Evolutionary conservation across 2,888 invertebrate species (phyloP).

Genomic region (Sisyra terminalis): DNA sequence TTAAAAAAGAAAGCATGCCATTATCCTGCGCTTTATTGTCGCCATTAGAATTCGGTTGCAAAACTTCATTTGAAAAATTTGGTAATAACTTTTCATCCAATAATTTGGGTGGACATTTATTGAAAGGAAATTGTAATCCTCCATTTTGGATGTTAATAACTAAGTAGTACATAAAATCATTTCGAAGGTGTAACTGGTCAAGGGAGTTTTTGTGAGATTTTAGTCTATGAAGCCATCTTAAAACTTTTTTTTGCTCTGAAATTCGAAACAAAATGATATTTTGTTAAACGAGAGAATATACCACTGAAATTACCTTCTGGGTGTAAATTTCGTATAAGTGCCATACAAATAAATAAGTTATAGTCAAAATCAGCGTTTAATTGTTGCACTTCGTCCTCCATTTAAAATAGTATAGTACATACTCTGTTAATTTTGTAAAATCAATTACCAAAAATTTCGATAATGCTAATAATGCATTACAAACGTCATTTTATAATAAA

Average conservation of each 20-base stretch:
- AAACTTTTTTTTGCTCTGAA: conserved; percentile 28
- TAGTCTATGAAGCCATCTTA: conserved; percentile 33
- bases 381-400: conserved; percentile 26
- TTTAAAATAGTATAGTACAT: conserved; percentile 15
- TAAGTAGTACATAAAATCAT: conserved; percentile 35
- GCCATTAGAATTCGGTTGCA: neutral
- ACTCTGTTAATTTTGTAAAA: neutral
- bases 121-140: conserved; percentile 30
- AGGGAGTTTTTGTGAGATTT: conserved; percentile 26
- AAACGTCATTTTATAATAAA: too few species aligned
- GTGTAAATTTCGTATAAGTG: conserved; percentile 26
- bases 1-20: conserved; percentile 25
- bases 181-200: conserved; percentile 33
- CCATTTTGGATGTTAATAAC: conserved; percentile 30
- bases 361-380: conserved; percentile 35
- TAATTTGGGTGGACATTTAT: conserved; percentile 26
- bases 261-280: neutral
- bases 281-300: neutral
- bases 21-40: conserved; percentile 8
- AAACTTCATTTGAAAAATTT: neutral
- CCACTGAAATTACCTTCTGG: conserved; percentile 17
- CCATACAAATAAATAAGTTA: conserved; percentile 31
- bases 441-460: neutral
- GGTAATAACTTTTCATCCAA: too few species aligned
- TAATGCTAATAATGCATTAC: too few species aligned